A percentile compares a stretch with the other conserved stretches of the same genome.
These are phyloP conservation scores for Perognathus longimembris DNA, from an alignment of 2,113 vertebrate species.

Conservation along the genomic window DNA sequence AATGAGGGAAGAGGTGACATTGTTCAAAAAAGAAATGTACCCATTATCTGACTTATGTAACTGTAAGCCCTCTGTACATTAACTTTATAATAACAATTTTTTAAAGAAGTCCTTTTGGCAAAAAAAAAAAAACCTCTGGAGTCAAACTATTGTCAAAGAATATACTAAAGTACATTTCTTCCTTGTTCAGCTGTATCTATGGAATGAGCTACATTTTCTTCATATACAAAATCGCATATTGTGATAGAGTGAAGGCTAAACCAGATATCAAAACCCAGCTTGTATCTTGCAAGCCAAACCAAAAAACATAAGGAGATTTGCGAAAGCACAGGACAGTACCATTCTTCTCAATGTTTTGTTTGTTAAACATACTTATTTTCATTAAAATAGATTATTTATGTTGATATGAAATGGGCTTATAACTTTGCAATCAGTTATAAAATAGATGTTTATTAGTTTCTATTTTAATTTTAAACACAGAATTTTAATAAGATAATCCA, in stretches of 20 bases:
- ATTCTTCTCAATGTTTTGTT: constrained; percentile 7
- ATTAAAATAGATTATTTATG: constrained; percentile 2
- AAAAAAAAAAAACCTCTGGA: too few species aligned
- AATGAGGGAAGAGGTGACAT: too few species aligned
- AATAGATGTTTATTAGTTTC: constrained; percentile 1
- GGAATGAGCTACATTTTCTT: neutral
- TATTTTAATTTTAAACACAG: constrained; percentile 3
- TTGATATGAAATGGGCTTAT: neutral
- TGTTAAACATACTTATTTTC: constrained; percentile 27
- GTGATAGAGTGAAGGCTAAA: constrained; percentile 8
- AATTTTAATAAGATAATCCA: neutral
- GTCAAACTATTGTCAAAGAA: neutral
- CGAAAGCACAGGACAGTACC: neutral
- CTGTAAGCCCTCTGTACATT: too few species aligned
- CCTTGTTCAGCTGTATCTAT: neutral
- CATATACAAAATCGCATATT: neutral
- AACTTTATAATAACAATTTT: too few species aligned
- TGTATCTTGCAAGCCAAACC: neutral
- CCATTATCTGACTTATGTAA: too few species aligned
- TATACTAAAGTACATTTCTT: neutral
- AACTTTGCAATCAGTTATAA: neutral
- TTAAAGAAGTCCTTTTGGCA: too few species aligned
- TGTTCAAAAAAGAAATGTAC: too few species aligned
- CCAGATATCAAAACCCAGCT: neutral
- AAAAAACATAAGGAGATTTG: neutral